Evolutionary conservation across 2,888 invertebrate species (phyloP), one percentile per base, ranked within the genome.

Genomic region (Perizoma flavofasciatum): DNA sequence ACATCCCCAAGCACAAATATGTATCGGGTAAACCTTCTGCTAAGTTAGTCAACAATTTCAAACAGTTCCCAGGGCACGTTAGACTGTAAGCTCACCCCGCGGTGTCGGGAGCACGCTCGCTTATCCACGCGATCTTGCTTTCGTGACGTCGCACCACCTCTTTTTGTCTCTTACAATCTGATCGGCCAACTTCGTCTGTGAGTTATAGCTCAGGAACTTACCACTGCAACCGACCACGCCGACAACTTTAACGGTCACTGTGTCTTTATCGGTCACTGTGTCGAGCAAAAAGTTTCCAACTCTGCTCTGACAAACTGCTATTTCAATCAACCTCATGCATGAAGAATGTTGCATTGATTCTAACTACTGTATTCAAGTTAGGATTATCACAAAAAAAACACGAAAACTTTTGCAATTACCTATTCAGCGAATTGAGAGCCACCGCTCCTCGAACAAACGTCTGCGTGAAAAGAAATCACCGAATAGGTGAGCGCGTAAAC

Each of bases 401-500:
- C 70, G 74, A 77, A 83, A 90, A 89, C 82, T 89, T 89, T 89
- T 85, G 77, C 85, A 89, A 88, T 89, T 88, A 88, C 87, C 81
- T 82, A 87, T 86, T 88, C 86, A 88, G 82, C 78, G 79, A 83
- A 88, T 84, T 81, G 81, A 35, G 51, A 53, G 32, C 48, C 82
- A 78, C 79, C 76, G 79, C 82, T 83, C 77, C 81, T 83, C 78
- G 82, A 86, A 89, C 86, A 86, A 87, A 83, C 85, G 86, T 82
- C 77, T 84, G 82, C 83, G 84, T 88, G 87, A 85, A 88, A 89
- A 90, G 88, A 91, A 92, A 91, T 89, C 90, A 87, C 85, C 88
- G 84, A 89, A 89, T 90, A 89, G 91, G 90, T 91, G 88, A 88
- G 86, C 81, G 85, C 83, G 86, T 85, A 88, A 89, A 90, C 88